A percentile compares a stretch with the other conserved stretches of the same genome.
phyloP scores from a whole-genome alignment of 2,113 vertebrate species.

The Pithys albifrons region DNA sequence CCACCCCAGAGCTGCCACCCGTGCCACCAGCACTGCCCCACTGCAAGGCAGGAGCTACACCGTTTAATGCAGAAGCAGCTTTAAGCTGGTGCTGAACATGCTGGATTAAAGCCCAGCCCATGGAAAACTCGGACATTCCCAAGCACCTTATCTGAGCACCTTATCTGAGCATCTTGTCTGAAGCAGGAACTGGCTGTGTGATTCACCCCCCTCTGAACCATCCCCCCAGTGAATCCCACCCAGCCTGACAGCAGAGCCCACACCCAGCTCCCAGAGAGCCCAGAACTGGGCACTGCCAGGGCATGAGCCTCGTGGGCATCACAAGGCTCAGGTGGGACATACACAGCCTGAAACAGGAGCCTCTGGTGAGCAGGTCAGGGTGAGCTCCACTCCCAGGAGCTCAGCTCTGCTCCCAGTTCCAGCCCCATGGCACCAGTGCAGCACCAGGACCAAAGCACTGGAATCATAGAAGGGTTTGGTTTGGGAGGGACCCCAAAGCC shows the following conservation, averaged over 20 bases:
- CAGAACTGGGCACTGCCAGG: neutral
- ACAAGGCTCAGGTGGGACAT: rapidly evolving
- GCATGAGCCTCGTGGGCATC: neutral
- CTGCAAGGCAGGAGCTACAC: neutral
- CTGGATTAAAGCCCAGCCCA: conserved; percentile 2
- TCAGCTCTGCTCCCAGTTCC: rapidly evolving
- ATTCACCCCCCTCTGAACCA: neutral
- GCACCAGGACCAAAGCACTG: neutral
- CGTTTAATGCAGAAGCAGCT: neutral
- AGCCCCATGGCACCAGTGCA: rapidly evolving
- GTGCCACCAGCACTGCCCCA: neutral
- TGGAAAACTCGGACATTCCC: rapidly evolving
- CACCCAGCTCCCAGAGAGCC: neutral
- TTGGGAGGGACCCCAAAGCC: neutral
- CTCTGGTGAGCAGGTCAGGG: neutral
- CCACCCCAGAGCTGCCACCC: neutral
- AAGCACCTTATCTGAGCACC: conserved; percentile 56
- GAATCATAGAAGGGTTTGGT: neutral
- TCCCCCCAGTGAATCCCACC: neutral
- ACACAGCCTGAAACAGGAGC: neutral
- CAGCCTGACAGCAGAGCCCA: neutral
- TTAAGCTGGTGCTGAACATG: neutral
- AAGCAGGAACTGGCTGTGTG: neutral
- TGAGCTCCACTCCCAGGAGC: rapidly evolving
- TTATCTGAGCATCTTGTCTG: neutral